Base-by-base conservation (phyloP, 2,113 vertebrate genomes). In the Macquaria australasica region DNA sequence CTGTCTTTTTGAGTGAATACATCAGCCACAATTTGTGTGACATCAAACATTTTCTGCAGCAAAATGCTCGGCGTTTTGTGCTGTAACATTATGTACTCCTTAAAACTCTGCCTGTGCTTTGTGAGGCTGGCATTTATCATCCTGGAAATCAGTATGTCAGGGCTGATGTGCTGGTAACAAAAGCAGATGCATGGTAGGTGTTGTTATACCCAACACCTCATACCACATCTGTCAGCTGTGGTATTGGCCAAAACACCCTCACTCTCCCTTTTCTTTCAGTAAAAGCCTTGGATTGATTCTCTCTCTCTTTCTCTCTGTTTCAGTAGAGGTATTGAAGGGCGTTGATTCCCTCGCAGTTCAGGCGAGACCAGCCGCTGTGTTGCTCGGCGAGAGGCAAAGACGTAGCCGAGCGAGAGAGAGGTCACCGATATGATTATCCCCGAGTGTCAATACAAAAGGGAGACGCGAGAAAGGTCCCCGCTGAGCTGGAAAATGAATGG, bases 351-450 rank as follows among this genome's bases (percentile, higher is more conserved):
- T 86, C 23, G 20, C 87, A 87, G 90, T 70, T 88, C 80, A 88
- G 82, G 77, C 72, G 69, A 88, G 89, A 93, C 77, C 81, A 66
- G 82, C 78, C 58, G 63, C 87, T 81, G 84, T 23, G 82, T 60
- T 81, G 88, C 91, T 75, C 50, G 1, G 89, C 55, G 37, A 90
- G 87, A 84, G 80, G 73, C 84, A 82, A 68, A 74, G 86, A 74
- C 34, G 80, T 87, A 81, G 89, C 76, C 66, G 68, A 88, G 88
- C 66, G 74, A 77, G 85, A 79, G 85, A 82, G 90, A 92, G 91
- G 92, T 94, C 92, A 90, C 87, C 76, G 79, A 93, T 93, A 91
- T 94, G 94, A 95, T 95, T 94, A 94, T 92, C 92, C 89, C 82
- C 8, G 62, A 89, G 86, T 91, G 92, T 94, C 94, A 87, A 94